A percentile compares a stretch with the other conserved stretches of the same genome.
phyloP scores from a whole-genome alignment of 2,797 vertebrate species.

The Silurus aristotelis region DNA sequence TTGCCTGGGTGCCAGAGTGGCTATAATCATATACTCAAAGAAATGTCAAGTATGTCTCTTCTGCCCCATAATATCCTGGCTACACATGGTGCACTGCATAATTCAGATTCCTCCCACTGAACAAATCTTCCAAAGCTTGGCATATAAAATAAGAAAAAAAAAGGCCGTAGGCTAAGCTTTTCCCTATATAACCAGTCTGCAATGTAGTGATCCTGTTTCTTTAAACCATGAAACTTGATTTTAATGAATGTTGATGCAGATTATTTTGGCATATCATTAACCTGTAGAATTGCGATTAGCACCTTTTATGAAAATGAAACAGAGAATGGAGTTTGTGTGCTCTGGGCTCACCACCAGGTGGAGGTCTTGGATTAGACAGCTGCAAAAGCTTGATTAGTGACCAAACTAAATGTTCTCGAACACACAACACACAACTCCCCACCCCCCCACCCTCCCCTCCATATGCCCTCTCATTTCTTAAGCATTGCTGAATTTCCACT shows the following conservation, averaged over 20 bases:
- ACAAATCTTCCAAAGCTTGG: slow-evolving; percentile 30
- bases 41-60: slow-evolving; percentile 54
- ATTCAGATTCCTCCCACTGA: slow-evolving; percentile 13
- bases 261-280: not conserved
- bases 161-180: slow-evolving; percentile 24
- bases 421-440: not conserved
- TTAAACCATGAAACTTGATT: not conserved
- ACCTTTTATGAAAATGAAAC: not conserved
- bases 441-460: no score
- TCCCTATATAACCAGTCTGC: not conserved
- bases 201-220: not conserved
- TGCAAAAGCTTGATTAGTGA: slow-evolving; percentile 54
- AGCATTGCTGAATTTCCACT: slow-evolving; percentile 35
- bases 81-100: slow-evolving; percentile 22
- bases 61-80: slow-evolving; percentile 43
- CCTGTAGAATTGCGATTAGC: not conserved
- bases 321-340: slow-evolving; percentile 26
- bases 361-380: slow-evolving; percentile 49
- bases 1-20: slow-evolving; percentile 31
- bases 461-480: slow-evolving; percentile 16
- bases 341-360: slow-evolving; percentile 51
- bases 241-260: not conserved
- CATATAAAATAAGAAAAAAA: slow-evolving; percentile 28
- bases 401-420: slow-evolving; percentile 4
- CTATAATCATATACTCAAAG: slow-evolving; percentile 53